Percentiles rank a stretch among this genome's conserved stretches.
These are phyloP conservation scores for Xanthorhoe designata DNA, from an alignment of 2,888 invertebrate genomes.

Conservation along the genomic window DNA sequence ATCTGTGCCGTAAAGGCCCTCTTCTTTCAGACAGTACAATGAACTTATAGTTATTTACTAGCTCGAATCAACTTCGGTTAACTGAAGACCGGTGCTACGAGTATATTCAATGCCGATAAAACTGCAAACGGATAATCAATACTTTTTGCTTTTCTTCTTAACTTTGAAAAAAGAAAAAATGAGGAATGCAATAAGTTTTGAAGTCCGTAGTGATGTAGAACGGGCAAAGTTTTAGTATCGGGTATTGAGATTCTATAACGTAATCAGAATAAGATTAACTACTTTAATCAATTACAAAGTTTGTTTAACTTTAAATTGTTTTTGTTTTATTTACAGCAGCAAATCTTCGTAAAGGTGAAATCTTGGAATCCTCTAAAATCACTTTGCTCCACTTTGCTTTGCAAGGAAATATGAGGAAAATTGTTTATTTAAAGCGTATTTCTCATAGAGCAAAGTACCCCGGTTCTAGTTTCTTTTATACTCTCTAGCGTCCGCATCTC, in stretches of 20 bases:
- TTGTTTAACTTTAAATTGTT: neutral
- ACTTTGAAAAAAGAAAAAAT: conserved; percentile 1
- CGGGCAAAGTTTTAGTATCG: neutral
- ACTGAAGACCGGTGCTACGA: neutral
- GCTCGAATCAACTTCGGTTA: too few relatives aligned
- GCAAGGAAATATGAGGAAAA: conserved; percentile 30
- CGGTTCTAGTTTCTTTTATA: conserved; percentile 21
- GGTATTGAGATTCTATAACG: neutral
- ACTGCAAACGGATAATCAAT: neutral
- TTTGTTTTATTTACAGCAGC: conserved; percentile 10
- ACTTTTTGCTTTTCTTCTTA: neutral
- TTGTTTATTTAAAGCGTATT: conserved; percentile 30
- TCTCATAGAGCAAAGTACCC: conserved; percentile 26
- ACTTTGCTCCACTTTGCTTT: conserved; percentile 18
- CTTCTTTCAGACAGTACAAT: too few relatives aligned
- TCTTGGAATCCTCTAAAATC: conserved; percentile 24
- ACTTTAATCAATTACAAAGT: neutral
- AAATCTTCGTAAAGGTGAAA: conserved; percentile 20
- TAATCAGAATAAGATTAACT: neutral
- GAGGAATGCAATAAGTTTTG: neutral
- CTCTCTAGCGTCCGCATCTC: conserved; percentile 23
- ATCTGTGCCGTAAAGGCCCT: too few relatives aligned
- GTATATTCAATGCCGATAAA: neutral
- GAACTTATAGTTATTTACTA: too few relatives aligned
- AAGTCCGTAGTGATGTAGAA: neutral